Percentiles rank a stretch among this genome's conserved stretches.
phyloP scores from a whole-genome alignment of 2,113 vertebrate genomes.

The Ameiurus melas region DNA sequence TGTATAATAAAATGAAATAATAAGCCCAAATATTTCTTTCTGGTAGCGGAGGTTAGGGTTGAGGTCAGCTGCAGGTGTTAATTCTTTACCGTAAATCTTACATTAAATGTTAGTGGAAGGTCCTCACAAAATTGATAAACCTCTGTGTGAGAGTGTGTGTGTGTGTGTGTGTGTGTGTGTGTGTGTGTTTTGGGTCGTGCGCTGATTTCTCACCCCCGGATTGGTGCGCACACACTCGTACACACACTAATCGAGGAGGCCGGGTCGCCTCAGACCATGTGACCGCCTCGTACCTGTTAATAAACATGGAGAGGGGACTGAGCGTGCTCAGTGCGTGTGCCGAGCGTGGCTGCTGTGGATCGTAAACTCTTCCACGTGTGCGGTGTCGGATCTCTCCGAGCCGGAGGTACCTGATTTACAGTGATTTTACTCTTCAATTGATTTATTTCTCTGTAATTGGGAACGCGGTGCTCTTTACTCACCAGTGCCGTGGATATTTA shows the following conservation, averaged over 20 bases:
- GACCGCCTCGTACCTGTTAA: constrained; percentile 16
- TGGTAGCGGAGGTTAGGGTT: not conserved
- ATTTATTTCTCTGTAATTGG: not conserved
- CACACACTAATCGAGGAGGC: constrained; percentile 1
- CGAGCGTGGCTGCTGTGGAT: not conserved
- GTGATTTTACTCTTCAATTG: not conserved
- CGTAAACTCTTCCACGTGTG: not conserved
- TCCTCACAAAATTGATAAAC: not conserved
- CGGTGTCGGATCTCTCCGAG: not conserved
- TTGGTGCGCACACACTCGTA: constrained; percentile 1
- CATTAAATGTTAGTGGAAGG: not conserved
- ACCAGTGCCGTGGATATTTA: not conserved
- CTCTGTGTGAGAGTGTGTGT: not conserved
- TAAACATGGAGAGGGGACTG: not conserved
- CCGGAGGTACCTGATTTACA: constrained; percentile 5
- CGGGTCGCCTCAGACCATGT: constrained; percentile 12
- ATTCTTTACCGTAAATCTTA: not conserved
- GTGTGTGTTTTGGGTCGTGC: not conserved
- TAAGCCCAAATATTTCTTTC: not conserved
- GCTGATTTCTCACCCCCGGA: not conserved
- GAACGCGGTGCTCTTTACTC: not conserved
- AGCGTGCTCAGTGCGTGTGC: constrained; percentile 2
- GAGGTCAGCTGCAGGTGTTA: not conserved
- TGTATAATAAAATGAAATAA: not conserved
- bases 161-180: not conserved